Conservation (phyloP, 2,113 vertebrate genomes). For the Pionites leucogaster region DNA sequence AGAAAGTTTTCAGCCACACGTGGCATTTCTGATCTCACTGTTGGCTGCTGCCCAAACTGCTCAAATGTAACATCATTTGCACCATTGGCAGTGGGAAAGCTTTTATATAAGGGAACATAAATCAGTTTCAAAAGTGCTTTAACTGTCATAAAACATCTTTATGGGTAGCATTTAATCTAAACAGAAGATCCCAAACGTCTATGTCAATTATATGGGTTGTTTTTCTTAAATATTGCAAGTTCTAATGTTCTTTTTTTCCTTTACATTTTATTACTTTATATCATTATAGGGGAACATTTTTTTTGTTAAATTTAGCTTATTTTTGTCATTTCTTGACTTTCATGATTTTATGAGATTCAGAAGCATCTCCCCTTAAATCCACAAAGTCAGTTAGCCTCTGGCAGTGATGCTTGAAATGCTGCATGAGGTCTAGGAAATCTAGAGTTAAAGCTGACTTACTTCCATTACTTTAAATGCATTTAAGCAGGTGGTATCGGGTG, state of each 20-base stretch:
- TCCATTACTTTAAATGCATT: background rate
- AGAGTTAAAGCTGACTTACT: background rate
- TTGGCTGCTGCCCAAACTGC: slow-evolving; percentile 26
- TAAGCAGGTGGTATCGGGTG: background rate
- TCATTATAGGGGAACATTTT: background rate
- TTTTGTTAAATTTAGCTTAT: background rate
- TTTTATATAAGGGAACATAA: slow-evolving; percentile 25
- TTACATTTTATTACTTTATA: background rate
- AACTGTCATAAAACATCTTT: background rate
- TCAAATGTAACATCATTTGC: background rate
- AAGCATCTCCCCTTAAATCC: background rate
- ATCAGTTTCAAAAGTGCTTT: slow-evolving; percentile 19
- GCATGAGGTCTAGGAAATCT: background rate
- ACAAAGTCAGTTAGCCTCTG: background rate
- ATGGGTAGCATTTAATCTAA: background rate
- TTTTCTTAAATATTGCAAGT: background rate
- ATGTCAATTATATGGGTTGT: background rate
- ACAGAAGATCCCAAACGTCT: background rate
- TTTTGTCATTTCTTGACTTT: background rate
- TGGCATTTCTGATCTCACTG: background rate
- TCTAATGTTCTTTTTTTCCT: background rate
- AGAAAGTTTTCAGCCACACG: background rate
- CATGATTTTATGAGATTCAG: background rate
- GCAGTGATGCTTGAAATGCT: background rate
- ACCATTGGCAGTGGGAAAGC: background rate